Evolutionary conservation across 2,797 vertebrate species (phyloP).

Genomic region (Rhinogobio ventralis): DNA sequence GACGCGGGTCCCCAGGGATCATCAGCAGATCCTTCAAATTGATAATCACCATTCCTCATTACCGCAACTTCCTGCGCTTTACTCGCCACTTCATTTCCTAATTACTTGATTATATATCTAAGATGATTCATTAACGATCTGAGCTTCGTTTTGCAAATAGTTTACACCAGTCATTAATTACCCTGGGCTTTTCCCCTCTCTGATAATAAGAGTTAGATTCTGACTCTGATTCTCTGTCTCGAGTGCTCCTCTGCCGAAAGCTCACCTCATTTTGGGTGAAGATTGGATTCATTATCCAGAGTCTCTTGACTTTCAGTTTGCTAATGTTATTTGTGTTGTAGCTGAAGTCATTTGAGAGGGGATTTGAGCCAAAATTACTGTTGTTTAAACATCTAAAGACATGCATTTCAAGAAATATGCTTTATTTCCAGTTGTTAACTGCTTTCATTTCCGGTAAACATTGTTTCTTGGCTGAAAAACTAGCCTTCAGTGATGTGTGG

Average conservation of each 20-base stretch:
- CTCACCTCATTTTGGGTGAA: conserved; percentile 39
- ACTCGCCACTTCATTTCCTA: conserved; percentile 82
- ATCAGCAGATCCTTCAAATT: conserved; percentile 78
- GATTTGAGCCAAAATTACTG: not conserved
- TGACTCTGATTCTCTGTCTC: conserved; percentile 58
- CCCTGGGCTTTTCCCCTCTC: conserved; percentile 54
- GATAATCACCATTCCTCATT: conserved; percentile 83
- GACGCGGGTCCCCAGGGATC: conserved; percentile 74
- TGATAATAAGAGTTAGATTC: conserved; percentile 66
- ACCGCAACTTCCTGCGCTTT: conserved; percentile 75
- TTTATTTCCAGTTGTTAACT: not conserved
- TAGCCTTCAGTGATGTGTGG: not conserved
- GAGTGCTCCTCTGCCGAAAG: conserved; percentile 31
- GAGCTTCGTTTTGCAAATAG: conserved; percentile 72
- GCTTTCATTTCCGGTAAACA: not conserved
- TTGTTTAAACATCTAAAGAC: conserved; percentile 31
- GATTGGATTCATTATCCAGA: conserved; percentile 46
- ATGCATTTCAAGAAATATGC: not conserved
- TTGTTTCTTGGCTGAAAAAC: not conserved
- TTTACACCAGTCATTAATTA: conserved; percentile 82
- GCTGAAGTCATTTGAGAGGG: conserved; percentile 6
- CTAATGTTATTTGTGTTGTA: conserved; percentile 44
- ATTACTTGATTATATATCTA: conserved; percentile 83
- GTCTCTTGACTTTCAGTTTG: conserved; percentile 36
- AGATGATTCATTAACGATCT: conserved; percentile 82